Evolutionary conservation across 2,888 invertebrate species (phyloP), one percentile per base, ranked within the genome.

Genomic region (Neoitamus cyanurus): DNA sequence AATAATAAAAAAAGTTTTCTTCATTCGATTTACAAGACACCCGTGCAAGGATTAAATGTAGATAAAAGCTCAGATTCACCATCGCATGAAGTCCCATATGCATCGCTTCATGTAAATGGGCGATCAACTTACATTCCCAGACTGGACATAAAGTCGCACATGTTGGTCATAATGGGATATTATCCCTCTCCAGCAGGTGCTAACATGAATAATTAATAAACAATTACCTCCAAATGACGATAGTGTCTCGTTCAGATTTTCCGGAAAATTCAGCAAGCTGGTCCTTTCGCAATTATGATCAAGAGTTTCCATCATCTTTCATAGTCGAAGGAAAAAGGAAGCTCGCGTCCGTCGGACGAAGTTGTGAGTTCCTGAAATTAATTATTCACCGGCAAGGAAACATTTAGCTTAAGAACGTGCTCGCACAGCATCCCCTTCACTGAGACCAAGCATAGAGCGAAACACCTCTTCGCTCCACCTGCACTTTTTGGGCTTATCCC

Each of bases 371-470:
- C 28, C 42, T 37, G 28, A 48, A 78, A 78, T 78, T 78, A 78
- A 78, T 78, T 48, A 78, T 78, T 78, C 78, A 78, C 78, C 46
- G 48, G 78, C 28, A 78, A 46, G 48, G 48, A 28, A 78, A 46
- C 30, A 48, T 48, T 78, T 48, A 78, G 48, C 48, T 30, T 3
- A 5, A 31, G 15, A 78, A 78, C 78, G 78, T 78, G 78, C 6
- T 15, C 30, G 11, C 48, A 5, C 11, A 36, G 2, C 13, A 20
- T 20, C 73, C 20, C 73, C 20, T 20, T 36, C 46, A 13, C 15
- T 2, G 46, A 1, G 5, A 15, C 13, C 3, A n/a, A 15, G 5
- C n/a, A 46, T 46, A 2, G 7, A 73, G 25, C 2, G 36, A 34
- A 20, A 34, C 6, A 31, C 15, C 34, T 3, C n/a, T 6, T 13